A percentile compares a stretch with the other conserved stretches of the same genome.
Conservation (phyloP, 2,113 vertebrate genomes). For the Brevimyrus niger region DNA sequence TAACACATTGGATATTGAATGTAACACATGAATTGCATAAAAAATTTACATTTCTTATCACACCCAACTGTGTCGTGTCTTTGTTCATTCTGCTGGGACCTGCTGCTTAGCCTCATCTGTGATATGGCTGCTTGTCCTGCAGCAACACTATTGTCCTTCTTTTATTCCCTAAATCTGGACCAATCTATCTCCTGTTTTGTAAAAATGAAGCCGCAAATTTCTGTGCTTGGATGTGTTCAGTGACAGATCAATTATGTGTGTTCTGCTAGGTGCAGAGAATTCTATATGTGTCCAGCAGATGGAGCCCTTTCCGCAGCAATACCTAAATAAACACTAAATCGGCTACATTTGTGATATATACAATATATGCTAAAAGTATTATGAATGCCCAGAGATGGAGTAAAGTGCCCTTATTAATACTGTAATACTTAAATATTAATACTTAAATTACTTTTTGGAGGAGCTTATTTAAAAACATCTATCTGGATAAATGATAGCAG, state of each 20-base stretch:
- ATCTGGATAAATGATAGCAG: neutral
- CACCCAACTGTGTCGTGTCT: conserved; percentile 22
- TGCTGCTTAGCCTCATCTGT: neutral
- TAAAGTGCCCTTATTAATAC: neutral
- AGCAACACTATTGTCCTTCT: neutral
- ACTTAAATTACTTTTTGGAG: neutral
- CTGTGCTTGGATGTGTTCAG: neutral
- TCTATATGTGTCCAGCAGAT: neutral
- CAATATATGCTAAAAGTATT: neutral
- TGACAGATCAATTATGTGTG: neutral
- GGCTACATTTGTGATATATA: neutral
- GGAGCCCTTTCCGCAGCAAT: neutral
- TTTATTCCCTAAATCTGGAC: neutral
- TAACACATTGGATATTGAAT: conserved; percentile 74
- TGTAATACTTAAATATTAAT: neutral
- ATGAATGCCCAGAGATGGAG: neutral
- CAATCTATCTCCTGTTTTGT: neutral
- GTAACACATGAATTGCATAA: conserved; percentile 84
- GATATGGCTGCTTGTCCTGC: neutral
- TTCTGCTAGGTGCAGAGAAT: neutral
- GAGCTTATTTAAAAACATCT: neutral
- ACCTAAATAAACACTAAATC: neutral
- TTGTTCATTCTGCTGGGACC: neutral
- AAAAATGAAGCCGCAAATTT: neutral
- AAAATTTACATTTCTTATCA: conserved; percentile 80